A percentile compares a stretch with the other conserved stretches of the same genome.
Conservation (phyloP, 2,888 invertebrate genomes). For the Eupithecia pulchellata region DNA sequence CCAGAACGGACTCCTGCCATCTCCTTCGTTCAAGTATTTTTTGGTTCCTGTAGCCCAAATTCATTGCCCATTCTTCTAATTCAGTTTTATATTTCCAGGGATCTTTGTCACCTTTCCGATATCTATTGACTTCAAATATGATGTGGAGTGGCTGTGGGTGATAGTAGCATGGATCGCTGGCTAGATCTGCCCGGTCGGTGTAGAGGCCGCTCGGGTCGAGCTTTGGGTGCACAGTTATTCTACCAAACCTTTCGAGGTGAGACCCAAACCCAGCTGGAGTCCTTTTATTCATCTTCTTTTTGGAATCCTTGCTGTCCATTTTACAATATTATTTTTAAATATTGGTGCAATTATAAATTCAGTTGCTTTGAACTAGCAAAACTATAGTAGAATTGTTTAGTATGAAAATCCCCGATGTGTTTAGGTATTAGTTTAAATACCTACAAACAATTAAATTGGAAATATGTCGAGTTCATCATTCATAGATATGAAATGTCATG, state of each 20-base stretch:
- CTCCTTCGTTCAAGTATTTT: constrained; percentile 57
- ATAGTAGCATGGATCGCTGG: constrained; percentile 71
- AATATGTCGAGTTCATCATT: neutral
- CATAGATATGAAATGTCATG: neutral
- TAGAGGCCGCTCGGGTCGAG: constrained; percentile 69
- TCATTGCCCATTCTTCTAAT: constrained; percentile 72
- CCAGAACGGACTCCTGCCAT: constrained; percentile 63
- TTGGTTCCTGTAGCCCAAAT: constrained; percentile 76
- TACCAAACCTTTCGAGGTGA: constrained; percentile 61
- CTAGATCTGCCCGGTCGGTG: constrained; percentile 49
- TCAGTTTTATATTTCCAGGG: constrained; percentile 74
- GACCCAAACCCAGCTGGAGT: constrained; percentile 54
- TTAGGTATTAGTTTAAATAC: no score
- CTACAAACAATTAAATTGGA: neutral
- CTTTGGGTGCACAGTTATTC: constrained; percentile 64
- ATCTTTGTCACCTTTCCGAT: constrained; percentile 57
- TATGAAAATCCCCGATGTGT: neutral
- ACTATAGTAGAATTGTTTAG: neutral
- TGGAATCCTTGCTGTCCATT: constrained; percentile 43
- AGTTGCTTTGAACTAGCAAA: neutral
- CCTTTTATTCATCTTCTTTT: neutral
- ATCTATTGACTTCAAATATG: constrained; percentile 60
- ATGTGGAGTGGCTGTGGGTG: constrained; percentile 57
- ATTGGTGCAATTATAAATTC: neutral
- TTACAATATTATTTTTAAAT: neutral